Conservation (phyloP, 2,888 invertebrate genomes). For the Dolichopus griseipennis region DNA sequence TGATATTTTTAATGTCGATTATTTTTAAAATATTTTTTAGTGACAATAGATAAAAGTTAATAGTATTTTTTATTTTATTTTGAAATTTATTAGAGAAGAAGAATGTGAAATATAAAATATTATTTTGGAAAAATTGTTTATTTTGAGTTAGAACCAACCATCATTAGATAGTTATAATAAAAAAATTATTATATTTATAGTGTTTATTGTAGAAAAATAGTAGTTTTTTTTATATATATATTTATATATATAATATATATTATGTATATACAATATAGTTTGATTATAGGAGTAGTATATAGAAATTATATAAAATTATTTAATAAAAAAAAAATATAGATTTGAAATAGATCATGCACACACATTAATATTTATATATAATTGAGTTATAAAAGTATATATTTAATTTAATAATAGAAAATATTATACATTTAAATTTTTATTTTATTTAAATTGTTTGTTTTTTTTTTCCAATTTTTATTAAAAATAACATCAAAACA, state of each 20-base stretch:
- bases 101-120: neutral
- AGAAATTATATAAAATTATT: neutral
- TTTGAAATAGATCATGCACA: conserved; percentile 1
- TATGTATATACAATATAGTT: neutral
- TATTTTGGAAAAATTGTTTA: too few species aligned
- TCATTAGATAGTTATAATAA: neutral
- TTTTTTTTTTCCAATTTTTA: neutral
- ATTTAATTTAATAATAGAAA: too few species aligned
- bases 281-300: neutral
- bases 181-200: neutral
- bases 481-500: neutral
- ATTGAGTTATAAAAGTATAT: neutral
- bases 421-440: too few species aligned
- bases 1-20: conserved; percentile 20
- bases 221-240: neutral
- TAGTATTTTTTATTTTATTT: conserved; percentile 2
- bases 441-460: neutral
- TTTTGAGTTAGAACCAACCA: neutral
- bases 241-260: too few species aligned
- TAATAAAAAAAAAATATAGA: neutral
- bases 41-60: conserved; percentile 14
- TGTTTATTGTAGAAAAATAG: neutral
- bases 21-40: conserved; percentile 15
- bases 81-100: neutral
- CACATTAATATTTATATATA: neutral